Percentiles rank a stretch among this genome's conserved stretches.
Conservation (phyloP, 1,140 invertebrate species). For the Procambarus virginalis region DNA sequence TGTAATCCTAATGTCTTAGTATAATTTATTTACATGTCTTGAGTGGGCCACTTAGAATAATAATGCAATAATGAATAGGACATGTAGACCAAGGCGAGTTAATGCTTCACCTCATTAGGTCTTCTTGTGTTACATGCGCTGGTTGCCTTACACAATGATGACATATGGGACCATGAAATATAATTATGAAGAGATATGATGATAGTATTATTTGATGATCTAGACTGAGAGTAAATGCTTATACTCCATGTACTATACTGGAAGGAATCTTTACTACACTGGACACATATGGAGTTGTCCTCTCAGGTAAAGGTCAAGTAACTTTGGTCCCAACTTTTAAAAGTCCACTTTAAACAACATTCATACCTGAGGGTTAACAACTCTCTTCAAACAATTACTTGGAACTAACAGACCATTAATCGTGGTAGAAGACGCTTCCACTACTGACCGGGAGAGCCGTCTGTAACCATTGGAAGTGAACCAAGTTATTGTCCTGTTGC, state of each 20-base stretch:
- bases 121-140: constrained; percentile 17
- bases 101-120: constrained; percentile 5
- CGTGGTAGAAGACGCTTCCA: constrained; percentile 24
- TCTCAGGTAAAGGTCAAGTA: constrained; percentile 51
- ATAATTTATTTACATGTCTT: constrained; percentile 60
- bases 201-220: constrained; percentile 28
- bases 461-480: neutral
- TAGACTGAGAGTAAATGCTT: constrained; percentile 4
- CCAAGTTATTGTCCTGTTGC: constrained; percentile 42
- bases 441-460: constrained; percentile 9
- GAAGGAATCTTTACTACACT: constrained; percentile 56
- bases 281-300: constrained; percentile 49
- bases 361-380: constrained; percentile 27
- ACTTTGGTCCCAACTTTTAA: constrained; percentile 52
- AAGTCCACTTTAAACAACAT: neutral
- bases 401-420: constrained; percentile 16
- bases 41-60: constrained; percentile 55
- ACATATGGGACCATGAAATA: constrained; percentile 37
- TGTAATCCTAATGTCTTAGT: constrained; percentile 39
- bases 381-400: constrained; percentile 20
- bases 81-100: constrained; percentile 37
- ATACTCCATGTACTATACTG: constrained; percentile 56
- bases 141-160: constrained; percentile 22
- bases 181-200: constrained; percentile 30
- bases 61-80: constrained; percentile 53